Evolutionary conservation across 2,113 vertebrate genomes (phyloP).

Genomic region (Hiodon alosoides): DNA sequence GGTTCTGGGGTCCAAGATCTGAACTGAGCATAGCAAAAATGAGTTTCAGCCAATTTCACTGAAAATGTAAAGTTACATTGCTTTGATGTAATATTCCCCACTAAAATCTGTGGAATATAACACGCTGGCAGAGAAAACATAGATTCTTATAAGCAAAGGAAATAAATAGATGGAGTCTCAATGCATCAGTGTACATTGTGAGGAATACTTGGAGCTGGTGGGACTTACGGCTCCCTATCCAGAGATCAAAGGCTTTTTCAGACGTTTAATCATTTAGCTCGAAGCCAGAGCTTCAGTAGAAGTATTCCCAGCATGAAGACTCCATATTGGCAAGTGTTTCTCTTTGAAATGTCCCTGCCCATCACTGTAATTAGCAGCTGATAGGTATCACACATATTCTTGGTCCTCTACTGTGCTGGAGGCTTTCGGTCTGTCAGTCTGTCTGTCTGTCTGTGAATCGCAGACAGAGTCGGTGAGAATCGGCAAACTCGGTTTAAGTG

Average conservation of each 20-base stretch:
- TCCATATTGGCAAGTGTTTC: background rate
- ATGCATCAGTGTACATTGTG: conserved; percentile 10
- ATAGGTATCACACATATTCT: background rate
- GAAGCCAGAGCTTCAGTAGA: conserved; percentile 13
- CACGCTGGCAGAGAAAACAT: background rate
- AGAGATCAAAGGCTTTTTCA: conserved; percentile 30
- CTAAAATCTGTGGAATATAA: conserved; percentile 7
- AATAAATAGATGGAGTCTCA: background rate
- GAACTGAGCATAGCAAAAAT: background rate
- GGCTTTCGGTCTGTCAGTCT: background rate
- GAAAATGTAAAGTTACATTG: conserved; percentile 6
- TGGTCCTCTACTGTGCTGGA: background rate
- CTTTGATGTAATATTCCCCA: conserved; percentile 21
- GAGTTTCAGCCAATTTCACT: background rate
- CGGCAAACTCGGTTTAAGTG: too few species aligned
- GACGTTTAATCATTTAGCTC: conserved; percentile 34
- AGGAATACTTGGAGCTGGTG: conserved; percentile 4
- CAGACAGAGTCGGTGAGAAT: too few species aligned
- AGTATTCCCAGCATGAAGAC: background rate
- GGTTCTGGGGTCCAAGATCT: background rate
- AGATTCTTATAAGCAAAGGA: conserved; percentile 18
- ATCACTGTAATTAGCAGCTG: conserved; percentile 1
- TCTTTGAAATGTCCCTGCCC: conserved; percentile 3
- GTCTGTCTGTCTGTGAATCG: too few species aligned
- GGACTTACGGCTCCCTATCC: conserved; percentile 14